phyloP scores from a whole-genome alignment of 2,113 vertebrate species.

The Paramisgurnus dabryanus region DNA sequence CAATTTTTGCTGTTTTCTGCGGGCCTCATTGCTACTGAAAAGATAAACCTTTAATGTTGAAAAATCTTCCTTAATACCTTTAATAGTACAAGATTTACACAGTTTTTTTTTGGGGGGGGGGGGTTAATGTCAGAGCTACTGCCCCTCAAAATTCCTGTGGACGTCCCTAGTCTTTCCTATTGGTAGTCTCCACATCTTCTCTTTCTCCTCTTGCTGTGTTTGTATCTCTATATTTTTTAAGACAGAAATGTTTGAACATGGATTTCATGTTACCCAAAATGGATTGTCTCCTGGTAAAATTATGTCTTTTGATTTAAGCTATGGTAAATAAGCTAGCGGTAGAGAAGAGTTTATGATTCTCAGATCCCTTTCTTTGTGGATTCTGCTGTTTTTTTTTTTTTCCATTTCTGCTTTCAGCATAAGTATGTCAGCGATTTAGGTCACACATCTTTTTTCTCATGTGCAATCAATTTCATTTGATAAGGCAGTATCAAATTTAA shows the following conservation, averaged over 20 bases:
- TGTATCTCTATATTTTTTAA: no score
- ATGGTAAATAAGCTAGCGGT: neutral
- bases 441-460: conserved; percentile 49
- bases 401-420: conserved; percentile 42
- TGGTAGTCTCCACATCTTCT: no score
- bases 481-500: conserved; percentile 58
- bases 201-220: no score
- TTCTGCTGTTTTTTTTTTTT: conserved; percentile 4
- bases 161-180: no score
- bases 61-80: no score
- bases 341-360: conserved; percentile 9
- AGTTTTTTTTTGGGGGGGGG: no score
- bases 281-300: neutral
- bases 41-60: no score
- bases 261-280: conserved; percentile 31
- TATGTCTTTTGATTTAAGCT: neutral
- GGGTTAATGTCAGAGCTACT: no score
- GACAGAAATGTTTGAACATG: neutral
- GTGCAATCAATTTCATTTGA: conserved; percentile 54
- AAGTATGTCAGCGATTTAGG: conserved; percentile 58
- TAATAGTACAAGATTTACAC: no score
- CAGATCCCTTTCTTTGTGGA: conserved; percentile 13
- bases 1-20: no score
- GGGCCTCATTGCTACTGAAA: no score
- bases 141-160: no score